Percentiles rank a stretch among this genome's conserved stretches.
These are phyloP conservation scores for Ophion obscuratus DNA, from an alignment of 2,888 invertebrate species.

Conservation along the genomic window DNA sequence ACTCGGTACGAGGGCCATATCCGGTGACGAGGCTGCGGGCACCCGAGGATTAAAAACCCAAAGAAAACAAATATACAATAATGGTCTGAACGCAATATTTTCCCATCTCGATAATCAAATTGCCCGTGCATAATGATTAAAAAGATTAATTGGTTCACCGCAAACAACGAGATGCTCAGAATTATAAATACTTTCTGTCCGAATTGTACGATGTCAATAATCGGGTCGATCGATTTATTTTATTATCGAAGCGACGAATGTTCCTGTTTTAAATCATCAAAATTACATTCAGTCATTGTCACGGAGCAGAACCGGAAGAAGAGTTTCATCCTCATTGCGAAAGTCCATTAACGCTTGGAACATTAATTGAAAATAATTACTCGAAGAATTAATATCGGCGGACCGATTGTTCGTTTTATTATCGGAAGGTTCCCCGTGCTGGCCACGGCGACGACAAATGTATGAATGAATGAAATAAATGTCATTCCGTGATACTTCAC, in stretches of 20 bases:
- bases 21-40: neutral
- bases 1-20: constrained; percentile 7
- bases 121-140: neutral
- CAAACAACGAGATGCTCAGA: too few relatives aligned
- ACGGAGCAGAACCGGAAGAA: too few relatives aligned
- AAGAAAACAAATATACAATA: too few relatives aligned
- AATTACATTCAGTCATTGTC: too few relatives aligned
- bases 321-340: too few relatives aligned
- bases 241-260: too few relatives aligned
- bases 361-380: neutral
- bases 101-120: neutral
- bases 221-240: too few relatives aligned
- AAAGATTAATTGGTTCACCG: neutral
- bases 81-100: neutral
- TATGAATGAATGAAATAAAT: constrained; percentile 55
- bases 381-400: neutral
- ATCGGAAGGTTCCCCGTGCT: too few relatives aligned
- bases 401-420: neutral
- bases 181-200: too few relatives aligned
- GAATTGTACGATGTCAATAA: too few relatives aligned
- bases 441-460: constrained; percentile 31
- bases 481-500: constrained; percentile 42
- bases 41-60: neutral
- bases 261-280: too few relatives aligned
- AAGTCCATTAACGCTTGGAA: too few relatives aligned